Conservation (phyloP, 2,113 vertebrate genomes). For the Dolichallabes microphthalmus region DNA sequence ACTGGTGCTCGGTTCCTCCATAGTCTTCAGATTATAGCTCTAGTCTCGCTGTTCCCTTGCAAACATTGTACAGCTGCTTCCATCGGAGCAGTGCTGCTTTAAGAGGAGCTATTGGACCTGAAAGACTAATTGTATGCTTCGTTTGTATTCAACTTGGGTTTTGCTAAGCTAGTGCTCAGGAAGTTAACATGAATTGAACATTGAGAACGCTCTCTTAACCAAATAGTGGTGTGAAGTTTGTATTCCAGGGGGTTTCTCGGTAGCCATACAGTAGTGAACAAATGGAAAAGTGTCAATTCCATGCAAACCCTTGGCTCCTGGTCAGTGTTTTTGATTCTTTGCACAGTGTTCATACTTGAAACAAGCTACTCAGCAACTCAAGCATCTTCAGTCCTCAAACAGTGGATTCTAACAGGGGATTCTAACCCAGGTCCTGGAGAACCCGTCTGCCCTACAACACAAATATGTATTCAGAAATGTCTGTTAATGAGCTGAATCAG, state of each 20-base stretch:
- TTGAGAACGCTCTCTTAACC: background rate
- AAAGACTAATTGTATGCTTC: background rate
- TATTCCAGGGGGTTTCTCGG: background rate
- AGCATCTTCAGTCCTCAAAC: background rate
- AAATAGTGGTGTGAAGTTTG: background rate
- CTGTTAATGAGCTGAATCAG: no score
- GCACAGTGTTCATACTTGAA: background rate
- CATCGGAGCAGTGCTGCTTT: background rate
- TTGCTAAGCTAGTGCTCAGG: background rate
- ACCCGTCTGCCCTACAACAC: no score
- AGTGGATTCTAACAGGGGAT: no score
- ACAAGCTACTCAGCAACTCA: background rate
- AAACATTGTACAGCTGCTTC: conserved; percentile 27
- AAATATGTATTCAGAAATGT: no score
- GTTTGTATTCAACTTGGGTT: no score
- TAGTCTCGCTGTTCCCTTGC: conserved; percentile 22
- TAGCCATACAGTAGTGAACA: background rate
- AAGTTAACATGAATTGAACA: background rate
- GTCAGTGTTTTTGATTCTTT: no score
- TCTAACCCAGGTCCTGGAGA: no score
- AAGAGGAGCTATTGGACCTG: conserved; percentile 1
- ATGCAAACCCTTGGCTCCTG: background rate
- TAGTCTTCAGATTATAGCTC: conserved; percentile 30
- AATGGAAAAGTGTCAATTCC: background rate
- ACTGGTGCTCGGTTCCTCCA: conserved; percentile 6